Conservation (phyloP, 2,113 vertebrate genomes). For the Colius striatus region DNA sequence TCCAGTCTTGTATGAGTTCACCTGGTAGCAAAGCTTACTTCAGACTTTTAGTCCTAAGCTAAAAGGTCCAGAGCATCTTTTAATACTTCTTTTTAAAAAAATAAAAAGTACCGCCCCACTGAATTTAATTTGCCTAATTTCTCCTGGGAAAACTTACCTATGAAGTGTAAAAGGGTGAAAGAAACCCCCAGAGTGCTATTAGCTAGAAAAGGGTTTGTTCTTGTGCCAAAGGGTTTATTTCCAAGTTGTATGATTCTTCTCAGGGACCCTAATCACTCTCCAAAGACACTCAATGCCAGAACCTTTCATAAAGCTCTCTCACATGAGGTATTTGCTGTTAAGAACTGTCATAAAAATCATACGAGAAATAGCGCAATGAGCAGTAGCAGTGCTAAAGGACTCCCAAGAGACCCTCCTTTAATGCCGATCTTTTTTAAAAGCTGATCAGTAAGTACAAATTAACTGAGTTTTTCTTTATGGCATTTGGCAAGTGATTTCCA, state of each 20-base stretch:
- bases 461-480: not conserved
- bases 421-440: not conserved
- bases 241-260: not conserved
- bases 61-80: not conserved
- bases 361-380: not conserved
- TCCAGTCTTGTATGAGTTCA: not conserved
- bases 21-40: not conserved
- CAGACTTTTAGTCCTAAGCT: not conserved
- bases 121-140: slow-evolving; percentile 21
- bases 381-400: not conserved
- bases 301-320: slow-evolving; percentile 28
- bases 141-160: not conserved
- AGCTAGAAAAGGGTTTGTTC: not conserved
- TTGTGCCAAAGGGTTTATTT: slow-evolving; percentile 16
- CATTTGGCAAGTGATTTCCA: not conserved
- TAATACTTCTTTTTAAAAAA: not conserved
- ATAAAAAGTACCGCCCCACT: not conserved
- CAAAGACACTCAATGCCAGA: not conserved
- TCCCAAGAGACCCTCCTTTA: not conserved
- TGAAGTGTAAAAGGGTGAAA: not conserved
- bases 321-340: slow-evolving; percentile 5
- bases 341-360: not conserved
- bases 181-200: not conserved
- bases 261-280: not conserved
- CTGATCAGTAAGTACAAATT: not conserved